Base-by-base conservation (phyloP, 2,113 vertebrate genomes). In the Apteryx mantelli region DNA sequence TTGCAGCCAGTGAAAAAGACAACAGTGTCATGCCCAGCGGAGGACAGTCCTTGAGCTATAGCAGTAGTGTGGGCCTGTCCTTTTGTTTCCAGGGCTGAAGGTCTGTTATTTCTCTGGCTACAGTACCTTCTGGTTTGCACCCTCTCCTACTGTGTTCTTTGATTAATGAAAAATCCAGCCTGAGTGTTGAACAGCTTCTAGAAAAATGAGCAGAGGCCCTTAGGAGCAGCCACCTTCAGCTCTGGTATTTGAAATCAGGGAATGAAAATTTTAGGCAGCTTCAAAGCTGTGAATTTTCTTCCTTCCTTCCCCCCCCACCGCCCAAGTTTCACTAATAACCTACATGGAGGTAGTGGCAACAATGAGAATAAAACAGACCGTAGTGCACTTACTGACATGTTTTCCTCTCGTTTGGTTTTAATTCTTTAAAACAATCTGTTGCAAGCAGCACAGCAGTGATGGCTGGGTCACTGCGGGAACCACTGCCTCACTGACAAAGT, bases 391-490 rank as follows among this genome's bases (percentile, higher is more conserved):
- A 30, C 64, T 40, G 26, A 66, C 44, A 48, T 5, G 11, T 32
- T 30, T 69, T 34, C 21, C 42, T 42, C 66, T 22, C 30, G 12
- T 21, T 46, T 48, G 30, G 46, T 48, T 69, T 69, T 58, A 34
- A 30, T 44, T 16, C 9, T 56, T 83, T 30, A 22, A n/a, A 58
- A 2, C 38, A 40, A 2, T 2, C 36, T 50, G n/a, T 20, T 40
- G 36, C 55, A 68, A 58, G 9, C 32, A 48, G 52, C 6, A 36
- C 3, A 50, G 28, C 24, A 0, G 1, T 5, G 48, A 64, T 2
- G 8, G 30, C 44, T 40, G 21, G 46, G 32, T 82, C 6, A 0
- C 55, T 58, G 30, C 17, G 58, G 3, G 63, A 68, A 58, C 5
- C 56, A 1, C 34, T 42, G 36, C 13, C 68, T 42, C 38, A 11